Conservation (phyloP, 2,888 invertebrate genomes). For the Agonopterix heracliana region DNA sequence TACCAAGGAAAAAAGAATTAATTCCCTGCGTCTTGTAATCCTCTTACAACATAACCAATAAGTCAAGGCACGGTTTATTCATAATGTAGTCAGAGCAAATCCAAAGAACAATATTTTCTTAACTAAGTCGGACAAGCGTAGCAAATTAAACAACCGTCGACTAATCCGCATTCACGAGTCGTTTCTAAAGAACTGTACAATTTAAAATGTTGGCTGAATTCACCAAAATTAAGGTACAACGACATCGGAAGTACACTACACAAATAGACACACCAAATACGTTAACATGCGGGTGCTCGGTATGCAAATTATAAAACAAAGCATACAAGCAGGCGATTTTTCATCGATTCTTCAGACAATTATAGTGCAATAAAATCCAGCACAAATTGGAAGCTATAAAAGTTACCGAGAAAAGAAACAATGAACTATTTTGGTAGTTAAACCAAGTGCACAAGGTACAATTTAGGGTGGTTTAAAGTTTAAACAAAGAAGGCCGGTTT, state of each 20-base stretch:
- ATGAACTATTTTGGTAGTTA: conserved; percentile 18
- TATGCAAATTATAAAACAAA: conserved; percentile 43
- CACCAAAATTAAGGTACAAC: not conserved
- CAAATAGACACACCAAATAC: conserved; percentile 20
- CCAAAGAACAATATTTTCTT: conserved; percentile 49
- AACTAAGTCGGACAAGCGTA: conserved; percentile 37
- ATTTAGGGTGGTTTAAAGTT: conserved; percentile 17
- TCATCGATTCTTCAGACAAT: conserved; percentile 48
- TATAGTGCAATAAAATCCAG: conserved; percentile 51
- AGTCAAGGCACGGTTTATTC: conserved; percentile 35
- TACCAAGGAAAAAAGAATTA: no score
- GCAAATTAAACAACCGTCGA: conserved; percentile 24
- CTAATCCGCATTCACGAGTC: conserved; percentile 8
- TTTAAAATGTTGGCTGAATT: not conserved
- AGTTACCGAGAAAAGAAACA: conserved; percentile 1
- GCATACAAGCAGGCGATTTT: conserved; percentile 23
- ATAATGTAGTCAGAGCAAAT: conserved; percentile 34
- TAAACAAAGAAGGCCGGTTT: conserved; percentile 13
- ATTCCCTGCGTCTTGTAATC: conserved; percentile 1
- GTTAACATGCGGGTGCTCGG: conserved; percentile 38
- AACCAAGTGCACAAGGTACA: conserved; percentile 18
- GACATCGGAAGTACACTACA: not conserved
- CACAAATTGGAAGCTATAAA: conserved; percentile 40
- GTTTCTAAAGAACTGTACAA: not conserved
- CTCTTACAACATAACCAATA: conserved; percentile 10